Evolutionary conservation across 2,888 invertebrate species (phyloP), one percentile per base, ranked within the genome.

Genomic region (Rhimphoctona megacephalus): DNA sequence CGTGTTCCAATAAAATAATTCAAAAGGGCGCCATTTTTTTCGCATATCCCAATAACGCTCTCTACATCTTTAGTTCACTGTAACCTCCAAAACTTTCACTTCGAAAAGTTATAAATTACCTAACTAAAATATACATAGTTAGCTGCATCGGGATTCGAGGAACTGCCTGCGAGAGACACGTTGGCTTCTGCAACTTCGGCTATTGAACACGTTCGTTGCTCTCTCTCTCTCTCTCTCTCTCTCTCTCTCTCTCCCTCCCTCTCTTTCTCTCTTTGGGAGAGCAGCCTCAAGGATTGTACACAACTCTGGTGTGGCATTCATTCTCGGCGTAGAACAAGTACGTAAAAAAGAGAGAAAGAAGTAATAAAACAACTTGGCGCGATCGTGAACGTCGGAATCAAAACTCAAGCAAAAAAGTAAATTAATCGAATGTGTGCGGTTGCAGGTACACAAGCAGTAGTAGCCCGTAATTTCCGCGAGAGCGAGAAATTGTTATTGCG

Each of bases 401-500:
- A 25, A 7, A 43, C 14, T 39, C 14, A 7, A n/a, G 30, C 30
- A 72, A 72, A 33, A 70, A 49, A 64, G 73, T 49, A 30, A 77
- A 85, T 81, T 80, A 76, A 76, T 85, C 81, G 85, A 76, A 46
- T 25, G 49, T n/a, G 22, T 22, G 22, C 25, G 11, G 43, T 43
- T 69, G 36, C 67, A 22, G 78, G n/a, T 36, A 22, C 19, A n/a
- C 52, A 36, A 30, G 2, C 39, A n/a, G 6, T n/a, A 49, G 36
- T 30, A 17, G n/a, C 33, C n/a, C 43, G 54, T n/a, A 67, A 79
- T 81, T 73, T 67, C 72, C 72, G 81, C 77, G 39, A 77, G 52
- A 33, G 78, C 66, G 81, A 72, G 81, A 81, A 85, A 85, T 81
- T 64, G 81, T 36, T 52, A 39, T 49, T 69, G 54, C 77, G 57